phyloP scores from a whole-genome alignment of 2,113 vertebrate species.

The Platysteira castanea region DNA sequence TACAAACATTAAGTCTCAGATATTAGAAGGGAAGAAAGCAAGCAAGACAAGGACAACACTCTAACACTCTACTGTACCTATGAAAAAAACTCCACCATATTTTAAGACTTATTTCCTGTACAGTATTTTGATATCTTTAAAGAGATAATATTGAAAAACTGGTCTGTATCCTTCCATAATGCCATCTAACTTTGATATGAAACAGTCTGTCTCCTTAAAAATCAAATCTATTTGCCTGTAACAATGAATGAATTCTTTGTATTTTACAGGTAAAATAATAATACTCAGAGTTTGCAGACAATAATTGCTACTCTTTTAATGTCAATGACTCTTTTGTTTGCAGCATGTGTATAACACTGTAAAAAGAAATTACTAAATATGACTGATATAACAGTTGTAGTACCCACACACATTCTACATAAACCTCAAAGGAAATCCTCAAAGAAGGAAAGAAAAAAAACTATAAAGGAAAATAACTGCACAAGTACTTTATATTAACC shows the following conservation, averaged over 20 bases:
- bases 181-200: neutral
- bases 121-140: constrained; percentile 5
- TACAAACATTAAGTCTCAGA: constrained; percentile 37
- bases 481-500: constrained; percentile 36
- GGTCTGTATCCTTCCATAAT: neutral
- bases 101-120: neutral
- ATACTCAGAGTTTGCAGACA: neutral
- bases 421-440: constrained; percentile 57
- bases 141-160: constrained; percentile 12
- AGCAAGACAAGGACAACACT: neutral
- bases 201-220: neutral
- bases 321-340: constrained; percentile 2
- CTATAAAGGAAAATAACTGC: constrained; percentile 51
- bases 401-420: neutral
- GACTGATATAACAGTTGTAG: constrained; percentile 25
- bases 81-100: neutral
- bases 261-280: neutral
- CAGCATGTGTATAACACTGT: neutral
- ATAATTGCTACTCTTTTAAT: neutral
- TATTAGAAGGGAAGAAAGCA: neutral
- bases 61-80: neutral
- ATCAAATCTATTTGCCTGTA: neutral
- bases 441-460: neutral
- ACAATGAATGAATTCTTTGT: neutral
- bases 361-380: constrained; percentile 15